A percentile compares a stretch with the other conserved stretches of the same genome.
phyloP scores from a whole-genome alignment of 2,888 invertebrate species.

The Metopia argyrocephala region DNA sequence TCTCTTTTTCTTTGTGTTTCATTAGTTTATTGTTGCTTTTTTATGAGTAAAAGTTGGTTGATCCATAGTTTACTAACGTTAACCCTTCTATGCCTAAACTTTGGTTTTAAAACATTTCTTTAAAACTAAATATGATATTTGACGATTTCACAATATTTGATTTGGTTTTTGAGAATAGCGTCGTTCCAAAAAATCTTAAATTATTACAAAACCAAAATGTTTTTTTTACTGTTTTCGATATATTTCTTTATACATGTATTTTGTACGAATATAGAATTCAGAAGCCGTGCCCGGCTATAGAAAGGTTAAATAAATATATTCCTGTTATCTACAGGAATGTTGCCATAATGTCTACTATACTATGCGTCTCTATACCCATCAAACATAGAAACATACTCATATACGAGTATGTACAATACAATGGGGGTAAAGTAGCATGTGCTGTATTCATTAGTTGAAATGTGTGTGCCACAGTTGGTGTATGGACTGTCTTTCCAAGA shows the following conservation, averaged over 20 bases:
- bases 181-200: no score
- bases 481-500: constrained; percentile 24
- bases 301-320: constrained; percentile 36
- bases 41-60: constrained; percentile 12
- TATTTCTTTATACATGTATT: no score
- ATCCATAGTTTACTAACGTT: neutral
- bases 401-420: no score
- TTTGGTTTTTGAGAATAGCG: no score
- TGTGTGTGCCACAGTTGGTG: neutral
- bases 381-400: constrained; percentile 8
- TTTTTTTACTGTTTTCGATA: no score
- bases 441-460: constrained; percentile 42
- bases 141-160: no score
- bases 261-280: no score
- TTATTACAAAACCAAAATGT: no score
- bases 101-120: no score
- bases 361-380: constrained; percentile 25
- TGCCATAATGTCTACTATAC: constrained; percentile 59
- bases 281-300: no score
- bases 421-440: constrained; percentile 56
- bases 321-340: constrained; percentile 54
- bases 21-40: constrained; percentile 42
- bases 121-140: no score
- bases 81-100: no score
- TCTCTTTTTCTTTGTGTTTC: constrained; percentile 17